Evolutionary conservation across 2,888 invertebrate species (phyloP).

Genomic region (Tridacna crocea): DNA sequence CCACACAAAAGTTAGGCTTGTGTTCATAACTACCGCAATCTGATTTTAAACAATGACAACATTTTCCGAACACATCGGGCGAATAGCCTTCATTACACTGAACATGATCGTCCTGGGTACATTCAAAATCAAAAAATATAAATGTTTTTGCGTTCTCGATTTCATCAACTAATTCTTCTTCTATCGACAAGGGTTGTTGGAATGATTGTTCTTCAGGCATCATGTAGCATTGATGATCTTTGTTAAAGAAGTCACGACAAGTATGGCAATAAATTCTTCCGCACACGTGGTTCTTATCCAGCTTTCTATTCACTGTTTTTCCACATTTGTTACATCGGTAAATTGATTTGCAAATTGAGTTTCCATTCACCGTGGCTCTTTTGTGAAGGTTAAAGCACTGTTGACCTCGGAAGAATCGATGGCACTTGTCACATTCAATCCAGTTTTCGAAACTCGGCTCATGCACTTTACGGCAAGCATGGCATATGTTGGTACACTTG

Average conservation of each 20-base stretch:
- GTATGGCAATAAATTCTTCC: conserved; percentile 14
- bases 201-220: conserved; percentile 18
- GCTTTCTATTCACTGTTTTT: conserved; percentile 26
- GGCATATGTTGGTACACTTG: conserved; percentile 32
- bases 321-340: conserved; percentile 38
- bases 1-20: conserved; percentile 43
- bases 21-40: conserved; percentile 35
- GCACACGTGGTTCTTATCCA: conserved; percentile 23
- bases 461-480: conserved; percentile 12
- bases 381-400: conserved; percentile 36
- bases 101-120: conserved; percentile 32
- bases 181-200: conserved; percentile 15
- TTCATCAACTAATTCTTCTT: no score
- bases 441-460: not conserved
- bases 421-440: conserved; percentile 24
- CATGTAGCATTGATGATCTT: conserved; percentile 33
- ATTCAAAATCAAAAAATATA: conserved; percentile 38
- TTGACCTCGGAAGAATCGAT: conserved; percentile 25
- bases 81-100: conserved; percentile 32
- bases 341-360: conserved; percentile 25
- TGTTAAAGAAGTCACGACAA: conserved; percentile 15
- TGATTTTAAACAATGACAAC: conserved; percentile 34
- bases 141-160: no score
- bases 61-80: conserved; percentile 15
- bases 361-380: conserved; percentile 3